Base-by-base conservation (phyloP, 2,113 vertebrate genomes). In the Microcebus ravelobensis region DNA sequence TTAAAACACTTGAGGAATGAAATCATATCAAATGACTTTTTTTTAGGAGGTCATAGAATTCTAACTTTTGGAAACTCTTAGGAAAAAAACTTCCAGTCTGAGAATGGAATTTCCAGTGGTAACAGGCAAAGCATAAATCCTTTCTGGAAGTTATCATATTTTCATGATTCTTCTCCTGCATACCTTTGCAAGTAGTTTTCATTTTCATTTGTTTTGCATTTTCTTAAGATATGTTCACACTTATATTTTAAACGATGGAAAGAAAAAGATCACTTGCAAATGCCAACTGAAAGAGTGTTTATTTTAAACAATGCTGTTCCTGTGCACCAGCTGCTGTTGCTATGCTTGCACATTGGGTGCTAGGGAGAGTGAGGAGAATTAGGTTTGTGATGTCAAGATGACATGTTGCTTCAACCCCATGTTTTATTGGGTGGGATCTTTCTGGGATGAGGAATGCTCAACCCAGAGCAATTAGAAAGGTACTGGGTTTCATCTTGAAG, bases 231-330 rank as follows among this genome's bases (percentile, higher is more conserved):
- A 59, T 92, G 21, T 88, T 92, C 67, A 71, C 94, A 95, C 4
- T 52, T 92, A 36, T 82, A 94, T 90, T 96, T 95, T 67, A 94
- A 96, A 96, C 0, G 45, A 48, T 34, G 23, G 52, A 57, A 94
- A 92, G 85, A 84, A 82, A 94, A 94, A 96, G 85, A 93, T 97
- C 92, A 96, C 82, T 97, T 89, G 76, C 82, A 94, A 97, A 97
- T 97, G 80, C 96, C 96, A 91, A 90, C 71, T 87, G 27, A 34
- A 92, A 97, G 74, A 65, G 76, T 96, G 65, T 94, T 95, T 97
- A 84, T 97, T 95, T 97, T 95, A 90, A 93, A 95, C 90, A 95
- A 71, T 80, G 79, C 90, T 67, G 83, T 97, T 96, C 96, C 36
- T 34, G 94, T 70, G 71, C 39, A 91, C 82, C 86, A 86, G 82